These are phyloP conservation scores for Aspidoscelis tigris DNA, from an alignment of 2,113 vertebrate genomes.

Conservation along the genomic window DNA sequence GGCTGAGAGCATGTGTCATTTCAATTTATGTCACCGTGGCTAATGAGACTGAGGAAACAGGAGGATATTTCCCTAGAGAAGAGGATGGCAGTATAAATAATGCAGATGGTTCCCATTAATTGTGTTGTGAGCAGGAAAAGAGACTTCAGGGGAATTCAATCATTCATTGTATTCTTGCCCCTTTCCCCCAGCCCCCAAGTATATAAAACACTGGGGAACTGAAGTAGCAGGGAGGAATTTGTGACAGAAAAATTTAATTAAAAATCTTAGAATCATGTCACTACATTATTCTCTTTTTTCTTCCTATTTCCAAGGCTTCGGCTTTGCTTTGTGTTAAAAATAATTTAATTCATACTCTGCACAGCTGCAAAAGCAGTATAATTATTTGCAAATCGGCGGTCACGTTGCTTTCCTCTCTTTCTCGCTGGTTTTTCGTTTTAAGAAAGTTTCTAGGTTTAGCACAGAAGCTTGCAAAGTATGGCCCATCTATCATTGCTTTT, in stretches of 20 bases:
- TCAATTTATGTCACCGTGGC: neutral
- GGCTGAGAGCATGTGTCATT: neutral
- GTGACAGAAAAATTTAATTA: neutral
- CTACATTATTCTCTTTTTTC: rapidly evolving
- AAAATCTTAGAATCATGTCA: neutral
- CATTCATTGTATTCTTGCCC: neutral
- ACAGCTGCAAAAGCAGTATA: neutral
- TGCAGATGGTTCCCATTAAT: neutral
- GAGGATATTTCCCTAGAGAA: neutral
- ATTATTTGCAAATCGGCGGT: neutral
- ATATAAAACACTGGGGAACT: no score
- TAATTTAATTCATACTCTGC: rapidly evolving
- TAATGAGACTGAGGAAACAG: neutral
- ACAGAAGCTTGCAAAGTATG: no score
- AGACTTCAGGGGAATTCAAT: neutral
- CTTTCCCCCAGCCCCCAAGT: no score
- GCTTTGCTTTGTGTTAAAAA: neutral
- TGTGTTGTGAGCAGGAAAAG: neutral
- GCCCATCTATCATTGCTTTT: no score
- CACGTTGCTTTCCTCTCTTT: no score
- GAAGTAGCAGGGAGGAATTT: neutral
- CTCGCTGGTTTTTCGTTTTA: no score
- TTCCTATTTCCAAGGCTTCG: rapidly evolving
- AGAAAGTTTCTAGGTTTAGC: no score
- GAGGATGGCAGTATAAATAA: neutral